Percentiles rank a stretch among this genome's conserved stretches.
Evolutionary conservation across 2,797 vertebrate genomes (phyloP).

Genomic region (Graptemys geographica): DNA sequence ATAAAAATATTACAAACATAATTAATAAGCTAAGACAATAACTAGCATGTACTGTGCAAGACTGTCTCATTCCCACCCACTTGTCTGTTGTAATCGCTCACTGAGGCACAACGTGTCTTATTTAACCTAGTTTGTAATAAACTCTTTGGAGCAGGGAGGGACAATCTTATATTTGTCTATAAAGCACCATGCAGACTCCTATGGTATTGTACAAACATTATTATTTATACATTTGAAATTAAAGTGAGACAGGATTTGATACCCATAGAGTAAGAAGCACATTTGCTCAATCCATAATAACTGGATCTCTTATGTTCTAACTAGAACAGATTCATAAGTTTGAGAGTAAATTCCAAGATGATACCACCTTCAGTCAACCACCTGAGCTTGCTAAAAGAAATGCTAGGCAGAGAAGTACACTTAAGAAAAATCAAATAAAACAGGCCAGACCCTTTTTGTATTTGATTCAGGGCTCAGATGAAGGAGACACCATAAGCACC

Average conservation of each 20-base stretch:
- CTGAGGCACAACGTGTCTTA: not conserved
- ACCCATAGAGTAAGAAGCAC: not conserved
- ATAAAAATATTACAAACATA: not conserved
- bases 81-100: not conserved
- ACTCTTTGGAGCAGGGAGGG: not conserved
- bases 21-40: not conserved
- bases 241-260: not conserved
- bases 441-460: not conserved
- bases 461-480: not conserved
- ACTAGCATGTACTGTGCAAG: not conserved
- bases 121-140: not conserved
- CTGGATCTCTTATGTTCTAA: not conserved
- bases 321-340: not conserved
- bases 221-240: not conserved
- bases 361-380: not conserved
- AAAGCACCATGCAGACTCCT: rapidly evolving
- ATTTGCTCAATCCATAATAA: not conserved
- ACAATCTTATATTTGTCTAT: not conserved
- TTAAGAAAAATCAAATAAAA: not conserved
- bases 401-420: not conserved
- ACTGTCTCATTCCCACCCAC: not conserved
- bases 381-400: not conserved
- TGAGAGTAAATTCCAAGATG: not conserved
- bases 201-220: not conserved
- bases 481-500: not conserved